Evolutionary conservation across 2,888 invertebrate genomes (phyloP).

Genomic region (Dexiosoma caninum): DNA sequence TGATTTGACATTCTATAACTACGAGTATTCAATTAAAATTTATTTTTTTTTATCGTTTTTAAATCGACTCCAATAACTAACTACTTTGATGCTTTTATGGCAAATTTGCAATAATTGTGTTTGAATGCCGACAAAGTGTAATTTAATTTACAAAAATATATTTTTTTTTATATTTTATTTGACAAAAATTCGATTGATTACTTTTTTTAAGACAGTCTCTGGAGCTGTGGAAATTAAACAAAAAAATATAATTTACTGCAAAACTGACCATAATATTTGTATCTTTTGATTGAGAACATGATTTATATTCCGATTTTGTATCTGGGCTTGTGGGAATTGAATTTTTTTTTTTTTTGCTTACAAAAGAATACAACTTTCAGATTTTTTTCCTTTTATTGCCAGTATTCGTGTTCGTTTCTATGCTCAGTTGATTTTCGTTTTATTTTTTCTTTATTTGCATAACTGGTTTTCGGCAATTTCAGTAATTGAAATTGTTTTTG

Average conservation of each 20-base stretch:
- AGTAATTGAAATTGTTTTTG: slow-evolving; percentile 35
- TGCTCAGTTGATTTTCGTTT: not conserved
- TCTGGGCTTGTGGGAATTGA: slow-evolving; percentile 8
- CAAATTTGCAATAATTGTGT: not conserved
- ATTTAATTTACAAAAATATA: not conserved
- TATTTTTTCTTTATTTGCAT: slow-evolving; percentile 30
- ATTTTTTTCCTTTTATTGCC: not conserved
- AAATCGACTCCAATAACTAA: too few relatives aligned
- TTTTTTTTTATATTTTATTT: not conserved
- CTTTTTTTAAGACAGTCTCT: not conserved
- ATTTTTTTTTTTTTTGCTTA: too few relatives aligned
- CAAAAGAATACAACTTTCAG: not conserved
- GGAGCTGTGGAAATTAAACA: not conserved
- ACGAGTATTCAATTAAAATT: slow-evolving; percentile 2
- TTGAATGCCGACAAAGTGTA: not conserved
- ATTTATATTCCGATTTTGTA: not conserved
- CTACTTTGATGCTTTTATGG: too few relatives aligned
- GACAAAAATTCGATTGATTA: not conserved
- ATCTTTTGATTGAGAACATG: not conserved
- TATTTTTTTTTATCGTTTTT: not conserved
- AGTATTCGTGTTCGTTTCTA: not conserved
- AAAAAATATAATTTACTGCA: not conserved
- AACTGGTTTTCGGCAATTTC: slow-evolving; percentile 39
- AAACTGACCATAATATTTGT: not conserved
- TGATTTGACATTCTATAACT: slow-evolving; percentile 27